phyloP scores from a whole-genome alignment of 2,797 vertebrate species.

The Lemur catta region DNA sequence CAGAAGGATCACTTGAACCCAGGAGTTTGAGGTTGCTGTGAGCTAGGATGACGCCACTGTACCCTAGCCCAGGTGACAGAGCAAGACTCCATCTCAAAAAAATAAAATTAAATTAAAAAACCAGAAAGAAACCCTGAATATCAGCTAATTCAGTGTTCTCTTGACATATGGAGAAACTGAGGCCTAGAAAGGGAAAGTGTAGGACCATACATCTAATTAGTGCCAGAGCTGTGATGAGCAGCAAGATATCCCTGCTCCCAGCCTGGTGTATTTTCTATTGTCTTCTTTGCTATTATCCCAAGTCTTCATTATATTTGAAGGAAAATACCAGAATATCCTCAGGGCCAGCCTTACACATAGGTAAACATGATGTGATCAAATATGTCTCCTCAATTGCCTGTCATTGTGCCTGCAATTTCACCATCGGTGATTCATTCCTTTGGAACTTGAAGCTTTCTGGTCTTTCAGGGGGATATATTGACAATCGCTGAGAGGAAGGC shows the following conservation, averaged over 20 bases:
- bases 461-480: slow-evolving; percentile 12
- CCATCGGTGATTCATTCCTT: slow-evolving; percentile 54
- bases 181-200: not conserved
- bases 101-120: not conserved
- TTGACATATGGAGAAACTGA: slow-evolving; percentile 14
- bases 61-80: no score
- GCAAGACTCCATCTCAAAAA: no score
- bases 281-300: slow-evolving; percentile 50
- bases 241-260: not conserved
- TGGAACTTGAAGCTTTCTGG: slow-evolving; percentile 45
- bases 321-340: slow-evolving; percentile 67
- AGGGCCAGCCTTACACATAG: slow-evolving; percentile 62
- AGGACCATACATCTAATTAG: slow-evolving; percentile 7
- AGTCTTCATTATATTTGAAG: slow-evolving; percentile 63
- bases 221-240: slow-evolving; percentile 20
- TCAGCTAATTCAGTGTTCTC: not conserved
- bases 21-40: no score
- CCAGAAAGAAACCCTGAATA: not conserved
- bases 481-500: not conserved
- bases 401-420: slow-evolving; percentile 66
- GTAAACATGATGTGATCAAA: slow-evolving; percentile 71
- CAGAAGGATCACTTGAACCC: no score
- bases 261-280: slow-evolving; percentile 32
- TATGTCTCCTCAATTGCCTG: slow-evolving; percentile 55
- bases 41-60: no score